Percentiles rank a stretch among this genome's conserved stretches.
Conservation (phyloP, 1,140 invertebrate genomes). For the Drosophila bocki region DNA sequence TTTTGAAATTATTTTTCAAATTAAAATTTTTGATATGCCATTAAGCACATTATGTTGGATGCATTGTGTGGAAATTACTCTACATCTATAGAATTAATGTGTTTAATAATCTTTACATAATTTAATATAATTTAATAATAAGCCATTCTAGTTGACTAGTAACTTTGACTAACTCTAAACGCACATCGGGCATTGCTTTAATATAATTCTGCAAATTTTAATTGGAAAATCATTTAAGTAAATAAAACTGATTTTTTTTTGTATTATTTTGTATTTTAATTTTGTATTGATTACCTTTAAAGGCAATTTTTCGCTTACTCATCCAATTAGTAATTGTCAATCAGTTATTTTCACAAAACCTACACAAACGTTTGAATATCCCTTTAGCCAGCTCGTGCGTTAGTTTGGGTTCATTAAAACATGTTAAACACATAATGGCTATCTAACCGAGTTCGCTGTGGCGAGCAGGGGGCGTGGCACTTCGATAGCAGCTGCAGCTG, state of each 20-base stretch:
- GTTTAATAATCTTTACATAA: too few species aligned
- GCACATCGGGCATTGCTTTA: too few species aligned
- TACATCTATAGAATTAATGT: too few species aligned
- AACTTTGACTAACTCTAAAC: background rate
- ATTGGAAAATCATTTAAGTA: background rate
- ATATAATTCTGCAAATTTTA: background rate
- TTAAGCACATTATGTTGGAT: too few species aligned
- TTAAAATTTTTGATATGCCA: too few species aligned
- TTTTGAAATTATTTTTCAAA: too few species aligned
- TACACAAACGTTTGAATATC: conserved; percentile 1
- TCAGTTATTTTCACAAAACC: conserved; percentile 3
- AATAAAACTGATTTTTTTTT: background rate
- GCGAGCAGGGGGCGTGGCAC: conserved; percentile 8
- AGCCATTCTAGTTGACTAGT: too few species aligned
- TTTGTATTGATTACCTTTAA: background rate
- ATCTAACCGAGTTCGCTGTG: conserved; percentile 52
- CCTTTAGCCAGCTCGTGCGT: conserved; percentile 14
- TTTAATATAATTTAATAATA: too few species aligned
- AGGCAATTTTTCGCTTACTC: conserved; percentile 10
- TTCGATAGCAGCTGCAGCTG: conserved; percentile 29
- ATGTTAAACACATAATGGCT: conserved; percentile 71
- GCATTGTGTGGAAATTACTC: too few species aligned
- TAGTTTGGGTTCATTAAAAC: conserved; percentile 75
- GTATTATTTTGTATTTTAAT: background rate
- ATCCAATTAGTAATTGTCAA: conserved; percentile 26